Percentiles rank a stretch among this genome's conserved stretches.
Evolutionary conservation across 2,797 vertebrate genomes (phyloP).

Genomic region (Pelochelys cantorii): DNA sequence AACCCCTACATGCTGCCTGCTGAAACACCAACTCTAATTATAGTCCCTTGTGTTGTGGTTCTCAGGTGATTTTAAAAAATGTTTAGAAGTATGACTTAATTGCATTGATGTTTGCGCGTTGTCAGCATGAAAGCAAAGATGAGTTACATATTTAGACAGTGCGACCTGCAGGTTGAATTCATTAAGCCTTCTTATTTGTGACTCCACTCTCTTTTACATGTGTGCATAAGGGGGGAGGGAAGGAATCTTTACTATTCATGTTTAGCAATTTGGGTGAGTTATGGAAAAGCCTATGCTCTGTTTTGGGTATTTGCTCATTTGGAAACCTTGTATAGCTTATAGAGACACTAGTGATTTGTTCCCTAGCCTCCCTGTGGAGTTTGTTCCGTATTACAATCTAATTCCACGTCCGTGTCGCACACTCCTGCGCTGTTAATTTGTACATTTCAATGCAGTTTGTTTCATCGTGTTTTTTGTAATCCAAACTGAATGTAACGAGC

Average conservation of each 20-base stretch:
- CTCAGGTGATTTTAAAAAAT: conserved; percentile 43
- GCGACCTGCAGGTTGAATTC: conserved; percentile 58
- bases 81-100: conserved; percentile 73
- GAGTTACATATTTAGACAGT: conserved; percentile 52
- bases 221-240: conserved; percentile 40
- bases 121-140: conserved; percentile 51
- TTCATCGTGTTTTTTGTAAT: conserved; percentile 85
- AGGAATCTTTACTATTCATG: conserved; percentile 43
- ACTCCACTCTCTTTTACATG: conserved; percentile 47
- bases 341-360: conserved; percentile 81
- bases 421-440: conserved; percentile 83
- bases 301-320: conserved; percentile 79
- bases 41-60: conserved; percentile 64
- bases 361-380: conserved; percentile 75
- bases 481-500: conserved; percentile 84
- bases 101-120: conserved; percentile 66
- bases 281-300: conserved; percentile 69
- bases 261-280: conserved; percentile 78
- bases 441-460: conserved; percentile 85
- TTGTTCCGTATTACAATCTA: conserved; percentile 81
- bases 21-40: conserved; percentile 70
- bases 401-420: conserved; percentile 76
- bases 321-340: conserved; percentile 76
- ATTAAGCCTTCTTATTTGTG: conserved; percentile 63
- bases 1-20: conserved; percentile 61